These are phyloP conservation scores for Tribolium madens DNA, from an alignment of 1,140 invertebrate genomes.

Conservation along the genomic window DNA sequence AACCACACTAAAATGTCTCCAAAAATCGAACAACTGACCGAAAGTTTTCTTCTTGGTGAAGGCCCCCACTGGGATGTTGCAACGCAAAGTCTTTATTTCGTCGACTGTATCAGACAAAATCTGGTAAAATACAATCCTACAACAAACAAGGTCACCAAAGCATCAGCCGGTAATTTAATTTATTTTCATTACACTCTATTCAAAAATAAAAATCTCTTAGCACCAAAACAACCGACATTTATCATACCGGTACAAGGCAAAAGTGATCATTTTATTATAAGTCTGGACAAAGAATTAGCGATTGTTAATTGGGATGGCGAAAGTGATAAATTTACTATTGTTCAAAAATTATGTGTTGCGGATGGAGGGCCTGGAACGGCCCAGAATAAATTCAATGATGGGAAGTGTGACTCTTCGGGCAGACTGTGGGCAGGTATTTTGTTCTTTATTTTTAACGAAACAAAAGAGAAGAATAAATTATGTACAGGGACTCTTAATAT, in stretches of 20 bases:
- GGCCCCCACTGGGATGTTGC: conserved; percentile 77
- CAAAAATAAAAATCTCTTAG: conserved; percentile 64
- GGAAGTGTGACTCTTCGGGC: conserved; percentile 83
- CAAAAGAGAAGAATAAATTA: too few relatives aligned
- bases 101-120: conserved; percentile 72
- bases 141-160: conserved; percentile 48
- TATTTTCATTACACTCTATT: not conserved
- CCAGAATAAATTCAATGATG: conserved; percentile 83
- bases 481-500: conserved; percentile 53
- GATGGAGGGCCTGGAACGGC: conserved; percentile 39
- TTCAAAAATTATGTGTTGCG: conserved; percentile 47
- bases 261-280: conserved; percentile 73
- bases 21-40: conserved; percentile 46
- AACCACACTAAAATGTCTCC: conserved; percentile 33
- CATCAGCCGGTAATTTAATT: conserved; percentile 48
- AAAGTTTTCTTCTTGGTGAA: conserved; percentile 66
- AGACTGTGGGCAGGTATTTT: conserved; percentile 72
- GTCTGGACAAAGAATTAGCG: conserved; percentile 70
- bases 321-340: conserved; percentile 45
- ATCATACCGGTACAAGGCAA: conserved; percentile 76
- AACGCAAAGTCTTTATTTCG: conserved; percentile 72
- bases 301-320: conserved; percentile 75
- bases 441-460: not conserved
- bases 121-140: conserved; percentile 61
- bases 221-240: conserved; percentile 65